phyloP scores from a whole-genome alignment of 2,113 vertebrate species.

The Clarias magur region DNA sequence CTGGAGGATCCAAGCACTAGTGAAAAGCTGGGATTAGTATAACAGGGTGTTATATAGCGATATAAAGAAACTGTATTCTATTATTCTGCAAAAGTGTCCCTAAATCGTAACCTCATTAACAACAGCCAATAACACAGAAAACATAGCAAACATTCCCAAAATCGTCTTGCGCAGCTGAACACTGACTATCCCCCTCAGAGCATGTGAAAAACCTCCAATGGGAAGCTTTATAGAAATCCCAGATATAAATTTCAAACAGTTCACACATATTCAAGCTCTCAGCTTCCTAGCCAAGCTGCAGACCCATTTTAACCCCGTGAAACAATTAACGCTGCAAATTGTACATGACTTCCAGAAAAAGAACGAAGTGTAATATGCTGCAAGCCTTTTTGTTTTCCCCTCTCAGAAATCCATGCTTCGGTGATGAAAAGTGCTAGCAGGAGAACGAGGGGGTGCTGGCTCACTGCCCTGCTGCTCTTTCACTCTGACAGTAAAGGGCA shows the following conservation, averaged over 20 bases:
- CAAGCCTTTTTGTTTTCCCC: background rate
- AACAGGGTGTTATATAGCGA: too few relatives aligned
- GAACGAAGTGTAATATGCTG: background rate
- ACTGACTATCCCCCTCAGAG: background rate
- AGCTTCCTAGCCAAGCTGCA: background rate
- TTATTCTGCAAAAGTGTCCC: too few relatives aligned
- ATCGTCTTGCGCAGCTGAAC: background rate
- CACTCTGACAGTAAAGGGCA: background rate
- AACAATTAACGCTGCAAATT: background rate
- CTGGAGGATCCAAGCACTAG: too few relatives aligned
- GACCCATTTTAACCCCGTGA: background rate
- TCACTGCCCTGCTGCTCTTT: background rate
- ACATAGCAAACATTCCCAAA: background rate
- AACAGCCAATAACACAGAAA: background rate
- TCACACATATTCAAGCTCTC: background rate
- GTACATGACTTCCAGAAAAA: background rate
- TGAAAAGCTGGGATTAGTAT: too few relatives aligned
- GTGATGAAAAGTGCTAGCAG: background rate
- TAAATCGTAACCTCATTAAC: background rate
- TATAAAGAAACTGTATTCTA: too few relatives aligned
- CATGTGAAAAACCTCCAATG: background rate
- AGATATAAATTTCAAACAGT: background rate
- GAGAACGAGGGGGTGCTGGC: background rate
- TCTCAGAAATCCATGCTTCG: background rate
- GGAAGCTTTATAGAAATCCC: background rate